phyloP scores from a whole-genome alignment of 2,888 invertebrate genomes.

The Alviniconcha strummeri region DNA sequence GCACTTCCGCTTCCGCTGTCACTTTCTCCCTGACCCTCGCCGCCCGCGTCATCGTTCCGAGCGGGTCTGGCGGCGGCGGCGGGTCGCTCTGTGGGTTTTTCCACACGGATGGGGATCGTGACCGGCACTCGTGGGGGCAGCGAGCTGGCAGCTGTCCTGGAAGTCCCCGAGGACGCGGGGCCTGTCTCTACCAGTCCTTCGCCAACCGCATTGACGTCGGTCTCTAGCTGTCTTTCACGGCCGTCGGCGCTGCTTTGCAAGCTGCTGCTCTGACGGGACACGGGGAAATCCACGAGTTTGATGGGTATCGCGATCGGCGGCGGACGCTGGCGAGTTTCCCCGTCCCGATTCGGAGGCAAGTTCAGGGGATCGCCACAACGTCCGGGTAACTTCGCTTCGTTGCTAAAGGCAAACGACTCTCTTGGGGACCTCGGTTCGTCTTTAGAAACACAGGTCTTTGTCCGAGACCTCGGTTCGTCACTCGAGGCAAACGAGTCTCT shows the following conservation, averaged over 20 bases:
- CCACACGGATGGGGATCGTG: conserved; percentile 13
- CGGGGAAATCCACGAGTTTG: not conserved
- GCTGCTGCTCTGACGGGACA: not conserved
- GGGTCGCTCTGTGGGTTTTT: not conserved
- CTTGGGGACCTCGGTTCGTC: no score
- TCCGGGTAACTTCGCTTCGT: no score
- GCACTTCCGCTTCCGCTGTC: not conserved
- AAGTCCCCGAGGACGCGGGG: not conserved
- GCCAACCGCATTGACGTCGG: not conserved
- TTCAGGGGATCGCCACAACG: no score
- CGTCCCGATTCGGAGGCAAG: not conserved
- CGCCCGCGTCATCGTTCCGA: not conserved
- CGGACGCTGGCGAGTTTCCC: no score
- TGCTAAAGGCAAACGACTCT: no score
- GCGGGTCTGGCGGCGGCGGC: not conserved
- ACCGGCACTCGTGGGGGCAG: not conserved
- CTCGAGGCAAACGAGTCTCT: no score
- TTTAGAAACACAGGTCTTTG: no score
- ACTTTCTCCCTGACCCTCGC: not conserved
- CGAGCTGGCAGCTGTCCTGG: not conserved
- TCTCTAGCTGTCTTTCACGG: no score
- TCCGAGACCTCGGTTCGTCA: no score
- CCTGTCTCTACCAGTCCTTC: no score
- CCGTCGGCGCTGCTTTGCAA: no score
- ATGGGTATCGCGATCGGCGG: conserved; percentile 11